Base-by-base conservation (phyloP, 2,888 invertebrate species). In the Phymatocera aterrima region DNA sequence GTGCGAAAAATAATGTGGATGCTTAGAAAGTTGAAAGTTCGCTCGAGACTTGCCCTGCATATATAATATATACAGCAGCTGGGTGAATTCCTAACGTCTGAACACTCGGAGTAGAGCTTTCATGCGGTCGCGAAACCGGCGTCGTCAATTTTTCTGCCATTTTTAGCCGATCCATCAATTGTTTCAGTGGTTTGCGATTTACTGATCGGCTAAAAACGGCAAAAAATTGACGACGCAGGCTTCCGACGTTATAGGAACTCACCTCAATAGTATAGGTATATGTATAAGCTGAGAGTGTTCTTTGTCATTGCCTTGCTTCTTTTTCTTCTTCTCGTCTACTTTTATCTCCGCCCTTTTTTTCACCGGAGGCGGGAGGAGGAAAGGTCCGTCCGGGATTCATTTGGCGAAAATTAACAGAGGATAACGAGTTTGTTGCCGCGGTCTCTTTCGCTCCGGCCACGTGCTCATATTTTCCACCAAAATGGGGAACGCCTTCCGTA, bases 391-490 rank as follows among this genome's bases (percentile, higher is more conserved):
- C n/a, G n/a, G 57, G 75, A 40, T 40, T 75, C 57, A 75, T 79
- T 79, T 77, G 64, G 40, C 85, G 85, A 83, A 84, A 85, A 88
- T 87, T 88, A 87, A 85, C 83, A 79, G 83, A 86, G 85, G 85
- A 86, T 88, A 88, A 88, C 86, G 85, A 87, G 85, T 82, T 87
- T 83, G 85, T 80, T 68, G 78, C 81, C 77, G 82, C 85, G 85
- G 87, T 83, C 64, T 65, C 79, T 61, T 77, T 79, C 61, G 75
- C 75, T 37, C 6, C 57, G 75, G 40, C 57, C 75, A 75, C 57
- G 75, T 75, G 75, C 75, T 57, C 72, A n/a, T 24, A 57, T 57
- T 60, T 60, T 54, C 18, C 40, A 10, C n/a, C 28, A 57, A 75
- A 75, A 57, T 57, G 43, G 57, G 75, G 60, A 75, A 75, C 75